phyloP scores from a whole-genome alignment of 2,888 invertebrate genomes.

The Nemoura dubitans region DNA sequence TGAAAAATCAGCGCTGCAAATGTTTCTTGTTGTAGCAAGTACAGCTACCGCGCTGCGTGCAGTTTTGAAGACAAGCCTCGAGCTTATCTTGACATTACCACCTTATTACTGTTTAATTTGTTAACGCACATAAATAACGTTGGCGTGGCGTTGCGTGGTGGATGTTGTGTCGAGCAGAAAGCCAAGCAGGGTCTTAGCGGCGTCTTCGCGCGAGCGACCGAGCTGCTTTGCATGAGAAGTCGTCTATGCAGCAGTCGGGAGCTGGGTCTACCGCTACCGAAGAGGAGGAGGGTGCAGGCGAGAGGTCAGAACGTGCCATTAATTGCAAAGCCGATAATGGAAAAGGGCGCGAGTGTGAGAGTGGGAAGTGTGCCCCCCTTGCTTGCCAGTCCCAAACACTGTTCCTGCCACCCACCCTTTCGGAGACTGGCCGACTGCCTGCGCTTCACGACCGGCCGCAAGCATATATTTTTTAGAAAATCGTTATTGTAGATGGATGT shows the following conservation, averaged over 20 bases:
- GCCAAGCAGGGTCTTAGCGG: neutral
- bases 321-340: conserved; percentile 46
- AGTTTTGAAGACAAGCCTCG: neutral
- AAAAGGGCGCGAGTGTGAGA: conserved; percentile 43
- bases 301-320: conserved; percentile 35
- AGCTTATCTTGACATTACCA: conserved; percentile 25
- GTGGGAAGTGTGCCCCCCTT: conserved; percentile 22
- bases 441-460: neutral
- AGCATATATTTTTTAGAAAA: conserved; percentile 20
- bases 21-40: conserved; percentile 9
- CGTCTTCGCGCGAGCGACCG: conserved; percentile 27
- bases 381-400: conserved; percentile 5
- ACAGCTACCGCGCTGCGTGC: neutral
- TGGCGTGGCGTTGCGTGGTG: conserved; percentile 1
- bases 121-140: conserved; percentile 20
- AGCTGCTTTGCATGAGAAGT: conserved; percentile 34
- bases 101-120: conserved; percentile 27
- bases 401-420: neutral
- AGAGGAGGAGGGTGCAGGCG: neutral
- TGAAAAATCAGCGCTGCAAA: neutral
- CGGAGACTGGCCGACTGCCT: neutral
- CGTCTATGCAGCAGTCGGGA: neutral
- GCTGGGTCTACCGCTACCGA: neutral
- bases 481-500: conserved; percentile 36
- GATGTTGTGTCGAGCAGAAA: neutral